These are phyloP conservation scores for Mellilla xanthometata DNA, from an alignment of 2,888 invertebrate genomes.

Conservation along the genomic window DNA sequence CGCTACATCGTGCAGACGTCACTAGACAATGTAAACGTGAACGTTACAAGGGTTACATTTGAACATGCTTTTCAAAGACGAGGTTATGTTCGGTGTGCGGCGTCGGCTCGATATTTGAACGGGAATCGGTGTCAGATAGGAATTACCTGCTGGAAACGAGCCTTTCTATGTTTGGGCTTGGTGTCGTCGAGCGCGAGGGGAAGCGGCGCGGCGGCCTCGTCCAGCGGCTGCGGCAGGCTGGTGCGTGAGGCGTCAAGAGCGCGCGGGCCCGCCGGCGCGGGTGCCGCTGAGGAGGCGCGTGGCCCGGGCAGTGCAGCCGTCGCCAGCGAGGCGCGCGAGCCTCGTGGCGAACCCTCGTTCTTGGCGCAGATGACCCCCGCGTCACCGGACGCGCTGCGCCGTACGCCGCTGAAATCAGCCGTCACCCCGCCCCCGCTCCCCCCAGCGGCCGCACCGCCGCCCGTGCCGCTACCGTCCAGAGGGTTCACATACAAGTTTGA, in stretches of 20 bases:
- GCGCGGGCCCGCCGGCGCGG: slow-evolving; percentile 42
- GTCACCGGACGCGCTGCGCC: slow-evolving; percentile 92
- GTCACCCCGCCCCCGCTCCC: slow-evolving; percentile 53
- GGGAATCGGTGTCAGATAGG: not conserved
- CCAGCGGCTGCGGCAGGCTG: slow-evolving; percentile 66
- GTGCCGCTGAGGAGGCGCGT: slow-evolving; percentile 70
- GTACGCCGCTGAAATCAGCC: slow-evolving; percentile 83
- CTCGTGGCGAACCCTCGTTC: too few species aligned
- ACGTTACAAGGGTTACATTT: slow-evolving; percentile 9
- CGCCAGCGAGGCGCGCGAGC: slow-evolving; percentile 77
- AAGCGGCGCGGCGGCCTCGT: slow-evolving; percentile 49
- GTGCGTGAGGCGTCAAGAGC: slow-evolving; percentile 67
- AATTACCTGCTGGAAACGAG: slow-evolving; percentile 91
- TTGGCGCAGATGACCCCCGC: slow-evolving; percentile 85
- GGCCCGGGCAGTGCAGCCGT: slow-evolving; percentile 66
- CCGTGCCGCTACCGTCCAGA: slow-evolving; percentile 85
- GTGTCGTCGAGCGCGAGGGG: slow-evolving; percentile 66
- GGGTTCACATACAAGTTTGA: slow-evolving; percentile 96
- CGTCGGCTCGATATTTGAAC: not conserved
- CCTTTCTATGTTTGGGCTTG: slow-evolving; percentile 92
- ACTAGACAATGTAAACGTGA: slow-evolving; percentile 19
- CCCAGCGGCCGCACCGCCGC: slow-evolving; percentile 51
- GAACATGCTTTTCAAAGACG: slow-evolving; percentile 6
- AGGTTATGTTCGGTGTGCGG: not conserved
- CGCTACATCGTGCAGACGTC: slow-evolving; percentile 40